Evolutionary conservation across 2,113 vertebrate species (phyloP), one percentile per base, ranked within the genome.

Genomic region (Muscicapa adusta): DNA sequence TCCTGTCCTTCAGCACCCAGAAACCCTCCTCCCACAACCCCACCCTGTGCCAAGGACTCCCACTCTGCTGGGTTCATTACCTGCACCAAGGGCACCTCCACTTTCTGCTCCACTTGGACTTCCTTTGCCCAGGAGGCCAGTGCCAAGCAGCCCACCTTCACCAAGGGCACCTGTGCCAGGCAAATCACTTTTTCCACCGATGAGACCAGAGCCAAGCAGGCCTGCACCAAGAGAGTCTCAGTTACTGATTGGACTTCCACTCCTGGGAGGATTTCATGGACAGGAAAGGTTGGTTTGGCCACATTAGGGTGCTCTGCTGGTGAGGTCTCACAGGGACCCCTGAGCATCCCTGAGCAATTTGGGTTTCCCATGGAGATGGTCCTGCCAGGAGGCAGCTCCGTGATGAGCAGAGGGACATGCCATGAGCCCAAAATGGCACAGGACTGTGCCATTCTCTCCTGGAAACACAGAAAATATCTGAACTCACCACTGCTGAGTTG

Each of bases 241-340:
- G 25, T 75, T 78, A 86, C 15, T 23, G 5, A 20, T 1, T 18
- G 25, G 16, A 47, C 18, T 83, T 43, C 14, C 28, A 34, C 18
- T 36, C 33, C 0, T 31, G 43, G 47, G 18, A 60, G 65, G 26
- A 40, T 63, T 65, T 72, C 15, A 15, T 18, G 68, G 48, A 10
- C 24, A 42, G 54, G 40, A 63, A 29, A 38, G 8, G 8, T 38
- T 33, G 31, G 22, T 54, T 36, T 36, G 54, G 53, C 31, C 33
- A 6, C 0, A 0, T 33, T 18, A 22, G n/a, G 28, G 18, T 74
- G 38, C 42, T 18, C 34, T 58, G n/a, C 60, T 61, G 10, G 1
- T 65, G 47, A 42, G 50, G 10, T 83, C 48, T 89, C 76, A 22
- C 2, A 3, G 26, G 47, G 36, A 58, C 23, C 43, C 47, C 72